Percentiles rank a stretch among this genome's conserved stretches.
Conservation (phyloP, 2,113 vertebrate species). For the Eudyptes chrysolophus region DNA sequence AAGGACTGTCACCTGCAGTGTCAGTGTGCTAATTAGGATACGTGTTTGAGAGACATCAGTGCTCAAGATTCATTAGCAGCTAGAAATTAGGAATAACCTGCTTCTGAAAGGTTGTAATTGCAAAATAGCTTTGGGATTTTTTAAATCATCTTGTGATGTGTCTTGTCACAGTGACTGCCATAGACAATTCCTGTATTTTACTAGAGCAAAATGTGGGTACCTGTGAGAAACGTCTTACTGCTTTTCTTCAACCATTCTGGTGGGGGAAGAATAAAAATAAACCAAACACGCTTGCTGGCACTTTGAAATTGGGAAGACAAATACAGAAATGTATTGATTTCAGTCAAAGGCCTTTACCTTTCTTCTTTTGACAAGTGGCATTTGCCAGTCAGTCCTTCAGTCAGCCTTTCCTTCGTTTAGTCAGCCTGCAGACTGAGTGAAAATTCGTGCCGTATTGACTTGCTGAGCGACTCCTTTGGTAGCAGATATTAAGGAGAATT, state of each 20-base stretch:
- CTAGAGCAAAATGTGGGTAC: background rate
- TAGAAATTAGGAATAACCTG: background rate
- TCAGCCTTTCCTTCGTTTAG: background rate
- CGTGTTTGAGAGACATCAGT: background rate
- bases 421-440: background rate
- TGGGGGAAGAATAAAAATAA: background rate
- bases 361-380: background rate
- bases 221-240: background rate
- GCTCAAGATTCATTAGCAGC: background rate
- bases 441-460: background rate
- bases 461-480: background rate
- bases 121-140: background rate
- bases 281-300: background rate
- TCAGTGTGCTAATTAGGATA: background rate
- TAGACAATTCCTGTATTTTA: background rate
- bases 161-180: background rate
- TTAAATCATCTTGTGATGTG: accelerated
- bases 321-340: background rate
- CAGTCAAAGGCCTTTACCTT: background rate
- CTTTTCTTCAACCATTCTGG: background rate
- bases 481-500: background rate
- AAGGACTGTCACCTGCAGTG: background rate
- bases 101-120: background rate
- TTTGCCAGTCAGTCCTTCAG: background rate
- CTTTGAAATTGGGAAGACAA: background rate